phyloP scores from a whole-genome alignment of 2,113 vertebrate species.

The Columba janthina region DNA sequence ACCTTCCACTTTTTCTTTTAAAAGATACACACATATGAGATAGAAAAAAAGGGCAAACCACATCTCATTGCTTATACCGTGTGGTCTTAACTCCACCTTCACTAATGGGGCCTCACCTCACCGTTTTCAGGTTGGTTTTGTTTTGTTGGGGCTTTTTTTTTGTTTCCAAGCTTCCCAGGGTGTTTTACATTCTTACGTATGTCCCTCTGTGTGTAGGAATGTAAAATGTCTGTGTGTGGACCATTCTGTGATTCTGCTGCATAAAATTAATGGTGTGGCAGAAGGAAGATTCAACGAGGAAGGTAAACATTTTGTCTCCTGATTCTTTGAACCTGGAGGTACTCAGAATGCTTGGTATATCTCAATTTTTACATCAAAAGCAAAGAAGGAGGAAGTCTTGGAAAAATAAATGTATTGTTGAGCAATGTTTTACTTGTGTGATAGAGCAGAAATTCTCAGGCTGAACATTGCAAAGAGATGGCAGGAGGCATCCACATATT shows the following conservation, averaged over 20 bases:
- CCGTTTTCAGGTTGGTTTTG: neutral
- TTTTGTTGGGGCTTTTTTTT: neutral
- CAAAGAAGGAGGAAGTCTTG: neutral
- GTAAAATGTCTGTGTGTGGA: no score
- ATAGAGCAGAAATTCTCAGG: neutral
- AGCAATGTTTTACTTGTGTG: neutral
- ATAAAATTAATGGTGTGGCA: neutral
- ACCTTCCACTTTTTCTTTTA: neutral
- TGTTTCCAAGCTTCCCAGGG: neutral
- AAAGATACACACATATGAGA: neutral
- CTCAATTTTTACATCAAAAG: conserved; percentile 2
- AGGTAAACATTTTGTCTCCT: neutral
- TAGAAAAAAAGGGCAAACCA: neutral
- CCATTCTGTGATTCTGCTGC: neutral
- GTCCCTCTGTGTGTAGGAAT: neutral
- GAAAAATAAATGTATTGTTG: neutral
- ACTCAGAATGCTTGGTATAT: neutral
- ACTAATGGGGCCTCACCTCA: neutral
- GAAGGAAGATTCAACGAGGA: neutral
- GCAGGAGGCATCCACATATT: neutral
- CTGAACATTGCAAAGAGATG: neutral
- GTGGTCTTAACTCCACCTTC: neutral
- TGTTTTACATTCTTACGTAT: neutral
- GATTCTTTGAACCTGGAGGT: neutral
- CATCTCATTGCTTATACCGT: neutral